Evolutionary conservation across 2,888 invertebrate species (phyloP).

Genomic region (Gibbula magus): DNA sequence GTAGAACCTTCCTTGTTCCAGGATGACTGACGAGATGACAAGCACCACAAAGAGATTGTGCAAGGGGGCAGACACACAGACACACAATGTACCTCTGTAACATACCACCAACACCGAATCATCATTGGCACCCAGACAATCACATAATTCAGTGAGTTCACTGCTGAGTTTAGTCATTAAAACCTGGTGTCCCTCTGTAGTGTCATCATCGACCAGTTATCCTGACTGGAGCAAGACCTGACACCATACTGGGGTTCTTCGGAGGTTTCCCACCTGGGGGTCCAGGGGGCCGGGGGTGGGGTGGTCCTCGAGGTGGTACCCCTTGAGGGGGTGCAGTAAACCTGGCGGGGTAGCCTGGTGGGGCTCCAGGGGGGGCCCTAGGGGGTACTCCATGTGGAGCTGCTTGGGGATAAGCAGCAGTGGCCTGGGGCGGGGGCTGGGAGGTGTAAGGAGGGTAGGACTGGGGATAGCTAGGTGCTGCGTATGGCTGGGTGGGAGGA

Average conservation of each 20-base stretch:
- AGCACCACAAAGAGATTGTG: no score
- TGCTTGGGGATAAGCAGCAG: constrained; percentile 14
- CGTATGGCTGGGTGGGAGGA: constrained; percentile 42
- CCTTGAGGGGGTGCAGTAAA: constrained; percentile 28
- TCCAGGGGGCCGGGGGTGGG: constrained; percentile 31
- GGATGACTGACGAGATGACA: no score
- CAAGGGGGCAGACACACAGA: no score
- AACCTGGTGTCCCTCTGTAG: no score
- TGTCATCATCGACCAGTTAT: constrained; percentile 44
- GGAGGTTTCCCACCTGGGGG: constrained; percentile 28
- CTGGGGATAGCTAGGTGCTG: constrained; percentile 31
- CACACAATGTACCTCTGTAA: no score
- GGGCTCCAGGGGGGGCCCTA: constrained; percentile 40
- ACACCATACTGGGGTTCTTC: constrained; percentile 28
- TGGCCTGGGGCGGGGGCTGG: constrained; percentile 19
- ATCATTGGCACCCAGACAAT: no score
- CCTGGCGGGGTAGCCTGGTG: constrained; percentile 35
- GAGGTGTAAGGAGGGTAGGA: constrained; percentile 19
- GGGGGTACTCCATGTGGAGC: not conserved
- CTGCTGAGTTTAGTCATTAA: no score
- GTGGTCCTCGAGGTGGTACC: constrained; percentile 30
- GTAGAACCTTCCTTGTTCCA: no score
- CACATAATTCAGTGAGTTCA: no score
- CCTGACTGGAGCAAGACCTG: constrained; percentile 47
- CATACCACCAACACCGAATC: no score